phyloP scores from a whole-genome alignment of 2,797 vertebrate species.

The Scyliorhinus canicula region DNA sequence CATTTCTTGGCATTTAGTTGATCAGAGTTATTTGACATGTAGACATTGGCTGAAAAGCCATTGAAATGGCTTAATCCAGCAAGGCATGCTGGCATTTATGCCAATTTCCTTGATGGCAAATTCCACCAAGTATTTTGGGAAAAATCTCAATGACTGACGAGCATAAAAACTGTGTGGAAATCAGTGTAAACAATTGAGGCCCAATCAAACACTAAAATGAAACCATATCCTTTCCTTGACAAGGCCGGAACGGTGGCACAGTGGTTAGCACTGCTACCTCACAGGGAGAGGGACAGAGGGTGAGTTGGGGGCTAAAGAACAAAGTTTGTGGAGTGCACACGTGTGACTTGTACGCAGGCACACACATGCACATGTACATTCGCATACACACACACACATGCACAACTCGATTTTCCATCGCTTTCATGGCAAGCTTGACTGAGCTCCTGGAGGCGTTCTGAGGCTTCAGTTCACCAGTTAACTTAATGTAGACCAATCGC shows the following conservation, averaged over 20 bases:
- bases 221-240: too few species aligned
- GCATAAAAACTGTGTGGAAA: background rate
- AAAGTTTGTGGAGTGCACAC: too few species aligned
- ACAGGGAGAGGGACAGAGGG: too few species aligned
- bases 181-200: background rate
- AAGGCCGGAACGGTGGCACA: too few species aligned
- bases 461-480: background rate
- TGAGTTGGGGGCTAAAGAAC: too few species aligned
- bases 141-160: background rate
- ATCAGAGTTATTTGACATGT: background rate
- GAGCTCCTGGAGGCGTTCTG: background rate
- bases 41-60: background rate
- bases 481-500: background rate
- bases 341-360: too few species aligned
- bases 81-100: background rate
- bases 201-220: too few species aligned
- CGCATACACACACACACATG: too few species aligned
- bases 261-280: too few species aligned
- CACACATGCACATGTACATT: too few species aligned
- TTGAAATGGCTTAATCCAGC: background rate
- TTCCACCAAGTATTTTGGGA: background rate
- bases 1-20: background rate
- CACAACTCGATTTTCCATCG: background rate
- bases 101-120: background rate
- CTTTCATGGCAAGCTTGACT: background rate